phyloP scores from a whole-genome alignment of 2,888 invertebrate species.

The Meiosimyza decipiens region DNA sequence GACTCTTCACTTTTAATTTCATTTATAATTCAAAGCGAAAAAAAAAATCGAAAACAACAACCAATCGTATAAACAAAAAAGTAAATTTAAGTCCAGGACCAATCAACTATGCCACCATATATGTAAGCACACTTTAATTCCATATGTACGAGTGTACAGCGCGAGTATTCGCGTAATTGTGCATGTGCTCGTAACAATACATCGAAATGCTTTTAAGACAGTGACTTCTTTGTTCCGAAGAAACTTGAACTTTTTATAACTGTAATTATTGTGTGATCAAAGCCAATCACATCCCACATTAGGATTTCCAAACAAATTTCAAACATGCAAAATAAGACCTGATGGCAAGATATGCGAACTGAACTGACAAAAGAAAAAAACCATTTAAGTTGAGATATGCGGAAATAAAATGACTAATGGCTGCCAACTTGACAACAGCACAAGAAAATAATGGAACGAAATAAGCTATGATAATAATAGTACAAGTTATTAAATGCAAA shows the following conservation, averaged over 20 bases:
- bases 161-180: no score
- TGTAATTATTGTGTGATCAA: slow-evolving; percentile 11
- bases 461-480: neutral
- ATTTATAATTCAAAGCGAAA: neutral
- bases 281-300: slow-evolving; percentile 16
- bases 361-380: neutral
- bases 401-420: slow-evolving; percentile 15
- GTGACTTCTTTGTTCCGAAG: neutral
- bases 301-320: neutral
- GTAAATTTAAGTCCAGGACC: no score
- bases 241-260: slow-evolving; percentile 15
- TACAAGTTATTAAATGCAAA: slow-evolving; percentile 3
- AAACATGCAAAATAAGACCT: neutral
- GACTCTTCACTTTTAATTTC: slow-evolving; percentile 19
- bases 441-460: neutral
- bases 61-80: neutral
- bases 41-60: neutral
- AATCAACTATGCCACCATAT: no score
- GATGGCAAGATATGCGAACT: neutral
- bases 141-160: no score
- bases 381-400: neutral
- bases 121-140: no score
- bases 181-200: neutral
- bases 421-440: slow-evolving; percentile 4
- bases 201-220: neutral